phyloP scores from a whole-genome alignment of 2,113 vertebrate genomes.

The Melanocharis versteri region DNA sequence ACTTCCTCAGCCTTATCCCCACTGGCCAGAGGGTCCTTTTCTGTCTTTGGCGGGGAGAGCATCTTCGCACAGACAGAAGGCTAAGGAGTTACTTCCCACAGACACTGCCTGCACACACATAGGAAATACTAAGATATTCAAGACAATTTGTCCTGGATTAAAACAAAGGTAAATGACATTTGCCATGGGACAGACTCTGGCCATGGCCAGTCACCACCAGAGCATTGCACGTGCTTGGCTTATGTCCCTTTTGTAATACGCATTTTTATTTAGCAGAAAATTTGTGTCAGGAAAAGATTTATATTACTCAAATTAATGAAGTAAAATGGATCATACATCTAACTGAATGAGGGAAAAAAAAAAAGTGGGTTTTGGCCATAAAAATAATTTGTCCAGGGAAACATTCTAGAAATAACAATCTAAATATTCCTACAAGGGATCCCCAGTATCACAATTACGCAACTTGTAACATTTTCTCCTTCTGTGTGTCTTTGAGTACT shows the following conservation, averaged over 20 bases:
- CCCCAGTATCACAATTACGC: background rate
- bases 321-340: background rate
- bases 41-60: background rate
- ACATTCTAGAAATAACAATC: background rate
- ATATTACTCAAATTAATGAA: background rate
- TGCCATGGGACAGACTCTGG: background rate
- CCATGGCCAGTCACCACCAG: background rate
- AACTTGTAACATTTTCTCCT: background rate
- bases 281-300: background rate
- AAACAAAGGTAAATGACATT: background rate
- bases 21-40: background rate
- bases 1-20: conserved; percentile 13
- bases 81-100: background rate
- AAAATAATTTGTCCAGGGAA: background rate
- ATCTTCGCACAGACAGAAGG: background rate
- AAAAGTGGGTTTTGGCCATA: background rate
- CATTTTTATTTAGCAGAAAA: background rate
- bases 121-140: background rate
- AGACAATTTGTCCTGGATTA: background rate
- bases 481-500: background rate
- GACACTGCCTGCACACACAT: background rate
- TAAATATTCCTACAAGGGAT: background rate
- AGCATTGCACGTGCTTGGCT: background rate
- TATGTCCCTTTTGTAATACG: background rate
- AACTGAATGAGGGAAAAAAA: background rate